Evolutionary conservation across 2,113 vertebrate genomes (phyloP), one percentile per base, ranked within the genome.

Genomic region (Chauna torquata): DNA sequence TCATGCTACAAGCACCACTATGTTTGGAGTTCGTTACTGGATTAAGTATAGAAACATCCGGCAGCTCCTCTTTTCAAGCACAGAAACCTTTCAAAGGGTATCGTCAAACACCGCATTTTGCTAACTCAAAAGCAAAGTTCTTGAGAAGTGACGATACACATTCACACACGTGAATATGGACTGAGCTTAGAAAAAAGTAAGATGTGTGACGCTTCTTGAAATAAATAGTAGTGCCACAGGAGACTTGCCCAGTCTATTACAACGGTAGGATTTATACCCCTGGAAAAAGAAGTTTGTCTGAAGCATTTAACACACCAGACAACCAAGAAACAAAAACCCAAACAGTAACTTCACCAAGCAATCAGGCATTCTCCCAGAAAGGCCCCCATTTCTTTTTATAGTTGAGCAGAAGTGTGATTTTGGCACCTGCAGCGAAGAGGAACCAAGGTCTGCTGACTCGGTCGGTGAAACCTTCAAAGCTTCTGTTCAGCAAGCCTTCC

Each of bases 81-180:
- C 16, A 5, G 4, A 57, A 94, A 69, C 2, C 16, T 19, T 50
- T 72, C 5, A 11, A 30, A 40, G 24, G 61, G 25, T 40, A 42
- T 40, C 28, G 61, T 12, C 61, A 30, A 57, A 57, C 25, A 32
- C 54, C 28, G 27, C 52, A 8, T 27, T 40, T 40, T 40, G 24
- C 36, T 8, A 18, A 71, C 19, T 47, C 1, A 1, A 59, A 55
- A 59, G 23, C 3, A 7, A 55, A 55, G 16, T 8, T 47, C 54
- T 57, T 28, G 55, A 20, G 14, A 57, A 57, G 1, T 0, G 7
- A 32, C 1, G 2, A 34, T 4, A 20, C 16, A 11, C 7, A 5
- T 25, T 32, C 25, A 22, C 0, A 18, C 1, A 0, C 8, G 1
- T 1, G 34, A 68, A 6, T 9, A 6, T 1, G 34, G 61, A 11